Base-by-base conservation (phyloP, 1,140 invertebrate genomes). In the Hylaeus anthracinus region DNA sequence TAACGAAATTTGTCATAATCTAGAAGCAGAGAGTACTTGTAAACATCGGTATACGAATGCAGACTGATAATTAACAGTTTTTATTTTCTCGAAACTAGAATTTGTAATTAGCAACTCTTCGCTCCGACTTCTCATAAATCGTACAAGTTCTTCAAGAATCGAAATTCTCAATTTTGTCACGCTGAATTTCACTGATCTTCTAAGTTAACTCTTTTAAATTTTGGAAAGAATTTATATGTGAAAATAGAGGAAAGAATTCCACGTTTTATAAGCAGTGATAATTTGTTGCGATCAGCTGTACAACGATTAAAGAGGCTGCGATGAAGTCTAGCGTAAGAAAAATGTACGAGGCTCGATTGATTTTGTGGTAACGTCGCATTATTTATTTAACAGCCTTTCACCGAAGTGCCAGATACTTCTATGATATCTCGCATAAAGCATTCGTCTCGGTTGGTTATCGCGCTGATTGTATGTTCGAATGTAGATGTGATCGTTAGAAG, bases 351-450 rank as follows among this genome's bases (percentile, higher is more conserved):
- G 26, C 58, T 37, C 6, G 1, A 6, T 60, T 6, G 58, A 41
- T 65, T 65, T 65, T 58, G 43, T 14, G 14, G 26, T 14, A 63
- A 41, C 2, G 1, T 69, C 12, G 41, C 15, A 1, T 41, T 1
- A 67, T 55, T 76, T 45, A 58, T 10, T 66, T 75, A 12, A 0
- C 39, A 26, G 5, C 48, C 26, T 58, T 37, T 77, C 65, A 70
- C 66, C 55, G 26, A 77, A 70, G 55, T 70, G 66, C 55, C 66
- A 77, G 55, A n/a, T 48, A 77, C 60, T 60, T 26, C 4, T 39
- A 37, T 37, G 14, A 69, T 73, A 63, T 51, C 39, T 64, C 8
- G 41, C 5, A 15, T 61, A 43, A 39, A 1, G 37, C 3, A 15
- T 77, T 70, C 5, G 12, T 61, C 70, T 71, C 37, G 2, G n/a